Evolutionary conservation across 1,140 invertebrate genomes (phyloP).

Genomic region (Triops cancriformis): DNA sequence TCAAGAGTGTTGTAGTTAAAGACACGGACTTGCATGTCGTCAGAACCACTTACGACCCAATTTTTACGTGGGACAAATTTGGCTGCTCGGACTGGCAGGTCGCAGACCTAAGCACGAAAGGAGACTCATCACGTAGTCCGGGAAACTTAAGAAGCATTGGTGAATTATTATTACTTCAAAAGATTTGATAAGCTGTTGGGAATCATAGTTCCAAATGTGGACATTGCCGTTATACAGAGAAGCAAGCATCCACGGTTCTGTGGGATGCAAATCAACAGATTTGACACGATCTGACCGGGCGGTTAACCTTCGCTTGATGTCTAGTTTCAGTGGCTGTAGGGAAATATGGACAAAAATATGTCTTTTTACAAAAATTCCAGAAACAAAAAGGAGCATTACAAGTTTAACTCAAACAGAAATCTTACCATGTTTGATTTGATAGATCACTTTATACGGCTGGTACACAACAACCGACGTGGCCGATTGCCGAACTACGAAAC

Average conservation of each 20-base stretch:
- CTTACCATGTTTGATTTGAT: conserved; percentile 14
- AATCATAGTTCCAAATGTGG: conserved; percentile 98
- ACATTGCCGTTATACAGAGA: conserved; percentile 98
- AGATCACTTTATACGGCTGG: neutral
- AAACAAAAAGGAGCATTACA: neutral
- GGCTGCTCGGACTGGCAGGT: conserved; percentile 87
- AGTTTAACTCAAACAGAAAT: neutral
- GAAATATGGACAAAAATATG: conserved; percentile 19
- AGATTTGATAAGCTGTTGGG: conserved; percentile 82
- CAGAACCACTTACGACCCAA: conserved; percentile 96
- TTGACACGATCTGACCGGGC: conserved; percentile 97
- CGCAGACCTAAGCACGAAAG: conserved; percentile 63
- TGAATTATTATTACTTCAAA: conserved; percentile 57
- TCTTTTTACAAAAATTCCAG: neutral
- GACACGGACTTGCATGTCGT: conserved; percentile 89
- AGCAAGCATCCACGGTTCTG: conserved; percentile 96
- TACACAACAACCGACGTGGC: neutral
- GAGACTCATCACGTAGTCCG: conserved; percentile 23
- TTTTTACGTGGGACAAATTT: conserved; percentile 96
- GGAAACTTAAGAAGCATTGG: too few species aligned
- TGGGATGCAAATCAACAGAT: conserved; percentile 92
- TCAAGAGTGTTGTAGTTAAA: conserved; percentile 99
- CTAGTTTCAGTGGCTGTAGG: conserved; percentile 80
- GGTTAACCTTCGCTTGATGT: conserved; percentile 95
- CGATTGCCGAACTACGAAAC: neutral